Evolutionary conservation across 2,113 vertebrate species (phyloP).

Genomic region (Ornithorhynchus anatinus): DNA sequence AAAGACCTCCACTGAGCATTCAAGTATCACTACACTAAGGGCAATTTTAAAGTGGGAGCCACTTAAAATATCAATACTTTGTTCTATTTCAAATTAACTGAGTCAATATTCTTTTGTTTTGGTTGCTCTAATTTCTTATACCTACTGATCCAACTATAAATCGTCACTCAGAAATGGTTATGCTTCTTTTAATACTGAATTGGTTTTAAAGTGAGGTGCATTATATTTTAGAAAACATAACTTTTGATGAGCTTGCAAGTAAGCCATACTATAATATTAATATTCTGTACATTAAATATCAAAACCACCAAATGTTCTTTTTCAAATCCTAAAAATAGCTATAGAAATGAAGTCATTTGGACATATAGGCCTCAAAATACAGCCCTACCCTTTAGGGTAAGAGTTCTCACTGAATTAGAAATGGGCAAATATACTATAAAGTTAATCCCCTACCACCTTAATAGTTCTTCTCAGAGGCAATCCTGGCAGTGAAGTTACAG

Average conservation of each 20-base stretch:
- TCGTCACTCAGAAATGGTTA: background rate
- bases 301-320: background rate
- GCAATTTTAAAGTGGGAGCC: too few relatives aligned
- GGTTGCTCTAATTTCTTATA: background rate
- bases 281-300: background rate
- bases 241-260: background rate
- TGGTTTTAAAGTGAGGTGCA: background rate
- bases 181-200: too few relatives aligned
- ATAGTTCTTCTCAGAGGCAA: background rate
- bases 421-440: background rate
- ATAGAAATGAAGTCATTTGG: background rate
- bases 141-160: background rate
- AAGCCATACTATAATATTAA: background rate
- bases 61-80: background rate
- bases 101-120: background rate
- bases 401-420: background rate
- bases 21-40: too few relatives aligned
- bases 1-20: too few relatives aligned
- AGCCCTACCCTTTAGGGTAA: background rate
- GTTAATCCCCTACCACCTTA: background rate
- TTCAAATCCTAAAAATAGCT: background rate
- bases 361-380: background rate
- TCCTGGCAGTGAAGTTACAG: constrained; percentile 16
- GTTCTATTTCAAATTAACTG: background rate
- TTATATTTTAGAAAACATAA: background rate